Evolutionary conservation across 1,140 invertebrate genomes (phyloP).

Genomic region (Zaprionus inermis): DNA sequence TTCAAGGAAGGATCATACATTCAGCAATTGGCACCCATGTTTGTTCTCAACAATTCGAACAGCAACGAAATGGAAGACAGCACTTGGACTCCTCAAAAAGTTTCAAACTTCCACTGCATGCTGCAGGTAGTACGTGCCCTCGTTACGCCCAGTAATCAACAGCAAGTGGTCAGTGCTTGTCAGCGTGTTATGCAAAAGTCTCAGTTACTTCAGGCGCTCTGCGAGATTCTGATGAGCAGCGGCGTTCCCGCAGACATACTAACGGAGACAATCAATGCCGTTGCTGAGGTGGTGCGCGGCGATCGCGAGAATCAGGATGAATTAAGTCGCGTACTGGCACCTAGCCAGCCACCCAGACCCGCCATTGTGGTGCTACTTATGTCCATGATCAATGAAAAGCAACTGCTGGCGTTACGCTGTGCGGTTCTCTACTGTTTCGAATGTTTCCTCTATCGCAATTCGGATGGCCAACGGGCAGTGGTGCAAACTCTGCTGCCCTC

Average conservation of each 20-base stretch:
- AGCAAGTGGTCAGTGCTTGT: slow-evolving; percentile 89
- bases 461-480: slow-evolving; percentile 93
- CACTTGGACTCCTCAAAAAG: slow-evolving; percentile 97
- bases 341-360: slow-evolving; percentile 95
- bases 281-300: slow-evolving; percentile 97
- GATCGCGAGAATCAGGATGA: slow-evolving; percentile 96
- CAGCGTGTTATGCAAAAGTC: slow-evolving; percentile 95
- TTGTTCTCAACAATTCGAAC: slow-evolving; percentile 87
- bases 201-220: slow-evolving; percentile 92
- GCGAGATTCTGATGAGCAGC: slow-evolving; percentile 95
- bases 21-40: slow-evolving; percentile 94
- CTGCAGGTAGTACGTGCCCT: slow-evolving; percentile 95
- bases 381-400: slow-evolving; percentile 99
- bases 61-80: slow-evolving; percentile 88
- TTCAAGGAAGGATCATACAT: slow-evolving; percentile 99
- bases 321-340: slow-evolving; percentile 95
- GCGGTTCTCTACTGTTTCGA: slow-evolving; percentile 99
- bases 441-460: slow-evolving; percentile 97
- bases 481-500: slow-evolving; percentile 96
- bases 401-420: slow-evolving; percentile 95
- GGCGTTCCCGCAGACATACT: slow-evolving; percentile 98
- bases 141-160: slow-evolving; percentile 94
- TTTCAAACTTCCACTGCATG: slow-evolving; percentile 96
- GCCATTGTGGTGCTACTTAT: slow-evolving; percentile 97
- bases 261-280: slow-evolving; percentile 97